Evolutionary conservation across 2,113 vertebrate species (phyloP), one percentile per base, ranked within the genome.

Genomic region (Corapipo altera): DNA sequence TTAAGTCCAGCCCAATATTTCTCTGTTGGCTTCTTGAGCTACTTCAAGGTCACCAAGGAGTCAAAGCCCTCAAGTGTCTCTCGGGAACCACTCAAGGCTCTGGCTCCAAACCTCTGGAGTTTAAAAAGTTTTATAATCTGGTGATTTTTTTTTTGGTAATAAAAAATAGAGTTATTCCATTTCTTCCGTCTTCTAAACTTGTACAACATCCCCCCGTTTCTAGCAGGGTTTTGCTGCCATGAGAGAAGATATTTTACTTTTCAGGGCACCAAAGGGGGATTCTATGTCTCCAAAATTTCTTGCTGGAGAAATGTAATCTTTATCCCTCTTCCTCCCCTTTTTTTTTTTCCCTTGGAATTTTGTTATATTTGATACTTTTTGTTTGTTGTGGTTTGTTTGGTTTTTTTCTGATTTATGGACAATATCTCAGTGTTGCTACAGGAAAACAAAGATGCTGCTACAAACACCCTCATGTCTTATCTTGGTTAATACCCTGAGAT

Each of bases 81-180:
- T 41, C 26, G 32, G 58, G 73, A 84, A 23, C 77, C 70, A 54
- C 70, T 79, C 87, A 24, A 93, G 32, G 2, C 27, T 86, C 78
- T 41, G 67, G 49, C 54, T 95, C 58, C 71, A 79, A 65, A 41
- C 54, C 90, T 28, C 5, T 70, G 59, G 62, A 90, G 64, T 93
- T 90, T 77, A 37, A 92, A 37, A 92, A 66, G 28, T 92, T 94
- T 92, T 96, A 93, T 83, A 92, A 92, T 69, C 61, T 75, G 48
- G 48, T 8, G 46, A 15, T 74, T 33, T 51, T 92, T 48, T 46
- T 46, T 46, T 21, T 51, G 11, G 24, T 24, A 23, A 54, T 82
- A 85, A 91, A 91, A 95, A 96, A 46, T 7, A 19, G 13, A 76
- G 15, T 16, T 61, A 32, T 91, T 88, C 39, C 7, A 5, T 74